Conservation (phyloP, 2,797 vertebrate species). For the Tapera naevia region DNA sequence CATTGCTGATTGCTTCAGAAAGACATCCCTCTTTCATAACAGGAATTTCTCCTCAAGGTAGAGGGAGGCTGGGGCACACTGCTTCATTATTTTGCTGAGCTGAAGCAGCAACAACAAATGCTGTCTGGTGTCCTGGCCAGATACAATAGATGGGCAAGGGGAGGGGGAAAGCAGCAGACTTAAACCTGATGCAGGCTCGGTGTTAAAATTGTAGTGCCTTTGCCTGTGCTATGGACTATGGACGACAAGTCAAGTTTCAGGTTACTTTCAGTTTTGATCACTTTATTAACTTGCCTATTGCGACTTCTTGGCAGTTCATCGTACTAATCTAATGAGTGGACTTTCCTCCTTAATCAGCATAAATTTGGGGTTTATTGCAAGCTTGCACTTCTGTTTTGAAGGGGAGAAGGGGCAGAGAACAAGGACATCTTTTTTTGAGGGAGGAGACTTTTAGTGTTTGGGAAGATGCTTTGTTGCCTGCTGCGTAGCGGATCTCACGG, state of each 20-base stretch:
- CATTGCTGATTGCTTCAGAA: conserved; percentile 75
- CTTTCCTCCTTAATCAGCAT: not conserved
- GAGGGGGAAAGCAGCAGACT: not conserved
- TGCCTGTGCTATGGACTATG: conserved; percentile 58
- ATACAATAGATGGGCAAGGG: conserved; percentile 30
- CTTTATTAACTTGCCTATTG: not conserved
- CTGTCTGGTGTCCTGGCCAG: conserved; percentile 45
- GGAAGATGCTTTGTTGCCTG: not conserved
- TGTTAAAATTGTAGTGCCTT: conserved; percentile 29
- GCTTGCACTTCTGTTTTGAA: not conserved
- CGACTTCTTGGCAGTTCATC: not conserved
- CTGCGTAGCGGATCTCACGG: not conserved
- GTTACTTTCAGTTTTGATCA: conserved; percentile 40
- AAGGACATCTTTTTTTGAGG: not conserved
- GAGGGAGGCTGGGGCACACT: conserved; percentile 62
- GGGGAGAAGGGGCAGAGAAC: not conserved
- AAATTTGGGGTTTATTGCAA: not conserved
- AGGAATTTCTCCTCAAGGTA: conserved; percentile 78
- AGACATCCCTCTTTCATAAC: conserved; percentile 79
- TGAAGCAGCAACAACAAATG: conserved; percentile 62
- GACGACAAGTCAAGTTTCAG: conserved; percentile 66
- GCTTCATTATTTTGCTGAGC: conserved; percentile 63
- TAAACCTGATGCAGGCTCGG: conserved; percentile 34
- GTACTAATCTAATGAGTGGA: not conserved
- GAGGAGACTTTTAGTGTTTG: not conserved